Conservation (phyloP, 1,140 invertebrate species). For the Augochlora pura region DNA sequence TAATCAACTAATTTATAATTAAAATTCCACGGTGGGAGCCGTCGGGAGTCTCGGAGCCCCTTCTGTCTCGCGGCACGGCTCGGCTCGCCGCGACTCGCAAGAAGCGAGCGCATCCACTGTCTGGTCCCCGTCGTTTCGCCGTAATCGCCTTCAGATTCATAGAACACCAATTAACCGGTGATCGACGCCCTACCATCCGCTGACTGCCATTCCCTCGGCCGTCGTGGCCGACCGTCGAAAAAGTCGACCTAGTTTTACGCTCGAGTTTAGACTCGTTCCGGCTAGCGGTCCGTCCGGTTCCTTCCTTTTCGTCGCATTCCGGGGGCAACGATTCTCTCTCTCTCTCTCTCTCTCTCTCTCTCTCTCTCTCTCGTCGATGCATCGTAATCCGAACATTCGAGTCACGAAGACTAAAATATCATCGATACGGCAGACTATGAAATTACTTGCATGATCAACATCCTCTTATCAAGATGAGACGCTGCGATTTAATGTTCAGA, state of each 20-base stretch:
- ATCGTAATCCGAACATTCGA: not conserved
- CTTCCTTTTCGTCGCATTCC: conserved; percentile 19
- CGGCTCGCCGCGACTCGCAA: conserved; percentile 62
- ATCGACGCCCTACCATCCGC: conserved; percentile 50
- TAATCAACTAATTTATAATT: conserved; percentile 82
- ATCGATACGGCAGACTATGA: no score
- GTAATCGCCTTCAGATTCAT: conserved; percentile 79
- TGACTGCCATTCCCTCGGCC: conserved; percentile 24
- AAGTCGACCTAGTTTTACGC: conserved; percentile 67
- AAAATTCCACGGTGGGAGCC: conserved; percentile 77
- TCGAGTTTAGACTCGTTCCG: conserved; percentile 46
- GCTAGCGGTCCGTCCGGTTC: conserved; percentile 35
- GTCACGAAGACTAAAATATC: no score
- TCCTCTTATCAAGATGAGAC: no score
- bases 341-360: no score
- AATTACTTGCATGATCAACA: no score
- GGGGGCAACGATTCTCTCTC: conserved; percentile 26
- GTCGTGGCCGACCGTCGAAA: conserved; percentile 45
- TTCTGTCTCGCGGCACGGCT: conserved; percentile 44
- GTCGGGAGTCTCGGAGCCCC: conserved; percentile 53
- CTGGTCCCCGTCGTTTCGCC: conserved; percentile 72
- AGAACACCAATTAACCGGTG: conserved; percentile 79
- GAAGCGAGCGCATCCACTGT: conserved; percentile 61
- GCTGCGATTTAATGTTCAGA: no score
- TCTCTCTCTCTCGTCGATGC: not conserved